A percentile compares a stretch with the other conserved stretches of the same genome.
phyloP scores from a whole-genome alignment of 2,888 invertebrate genomes.

The Trichogramma evanescens region DNA sequence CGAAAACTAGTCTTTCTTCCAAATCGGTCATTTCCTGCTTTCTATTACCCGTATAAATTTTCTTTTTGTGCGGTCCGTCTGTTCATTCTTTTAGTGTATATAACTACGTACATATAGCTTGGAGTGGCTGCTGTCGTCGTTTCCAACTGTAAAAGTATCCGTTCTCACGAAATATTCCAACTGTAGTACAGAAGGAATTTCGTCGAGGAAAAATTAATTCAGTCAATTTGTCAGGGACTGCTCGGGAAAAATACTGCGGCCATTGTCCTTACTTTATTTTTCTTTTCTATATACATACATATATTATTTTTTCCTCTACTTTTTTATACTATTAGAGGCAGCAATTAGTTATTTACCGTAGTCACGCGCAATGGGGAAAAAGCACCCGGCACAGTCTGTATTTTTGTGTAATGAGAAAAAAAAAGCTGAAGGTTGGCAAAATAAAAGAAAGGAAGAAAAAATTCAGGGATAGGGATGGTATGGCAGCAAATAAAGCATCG shows the following conservation, averaged over 20 bases:
- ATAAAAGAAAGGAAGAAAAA: not conserved
- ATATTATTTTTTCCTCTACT: no score
- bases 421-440: not conserved
- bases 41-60: conserved; percentile 20
- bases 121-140: no score
- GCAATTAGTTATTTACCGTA: no score
- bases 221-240: conserved; percentile 15
- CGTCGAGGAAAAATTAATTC: conserved; percentile 15
- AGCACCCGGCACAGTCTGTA: not conserved
- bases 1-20: conserved; percentile 14
- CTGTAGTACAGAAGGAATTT: not conserved
- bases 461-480: not conserved
- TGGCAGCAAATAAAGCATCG: conserved; percentile 12
- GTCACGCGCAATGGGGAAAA: no score
- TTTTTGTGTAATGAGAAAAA: not conserved
- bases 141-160: no score
- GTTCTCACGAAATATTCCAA: conserved; percentile 8
- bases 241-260: conserved; percentile 21
- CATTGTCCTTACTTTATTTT: conserved; percentile 16
- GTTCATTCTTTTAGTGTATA: not conserved
- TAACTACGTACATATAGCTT: no score
- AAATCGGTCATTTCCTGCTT: conserved; percentile 20
- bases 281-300: no score
- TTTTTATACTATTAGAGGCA: no score
- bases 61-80: not conserved